Base-by-base conservation (phyloP, 2,888 invertebrate genomes). In the Arctia plantaginis region DNA sequence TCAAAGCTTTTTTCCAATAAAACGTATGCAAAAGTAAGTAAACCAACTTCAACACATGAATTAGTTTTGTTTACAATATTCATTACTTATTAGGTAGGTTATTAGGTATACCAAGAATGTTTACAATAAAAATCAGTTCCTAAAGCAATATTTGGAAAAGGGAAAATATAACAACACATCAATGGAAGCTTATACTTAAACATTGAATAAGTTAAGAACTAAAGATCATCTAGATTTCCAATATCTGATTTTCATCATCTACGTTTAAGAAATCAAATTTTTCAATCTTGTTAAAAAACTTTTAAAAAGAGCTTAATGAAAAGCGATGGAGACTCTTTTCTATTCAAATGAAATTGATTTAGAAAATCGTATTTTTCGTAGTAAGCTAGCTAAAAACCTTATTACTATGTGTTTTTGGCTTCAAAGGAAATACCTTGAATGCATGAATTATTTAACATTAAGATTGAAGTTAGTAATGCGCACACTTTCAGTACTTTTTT, bases 261-360 rank as follows among this genome's bases (percentile, higher is more conserved):
- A 75, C 79, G 77, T 82, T 84, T 81, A 68, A 74, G 81, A 83
- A 83, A 87, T 86, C 80, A 84, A 81, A 86, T 86, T 83, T 83
- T 85, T 85, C 83, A 85, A 85, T 87, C 76, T 80, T 77, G 73
- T 78, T 77, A 75, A 82, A 81, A 47, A 83, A 85, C 77, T 83
- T 86, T 82, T 76, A 72, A 81, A 81, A 75, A 70, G 74, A 80
- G 74, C 72, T 83, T 73, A 72, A 71, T 75, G 78, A 76, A 73
- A 74, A 74, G 69, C 77, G 69, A 51, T 78, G 75, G 74, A 71
- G 79, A 71, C 74, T 76, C 71, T 84, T 81, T 79, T 76, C 66
- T 78, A 80, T 84, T 85, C 75, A 76, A 83, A 82, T 77, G 62
- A 80, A 75, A 72, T 73, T 71, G 69, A 78, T 80, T 79, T 75